These are phyloP conservation scores for Rhaphigaster nebulosa DNA, from an alignment of 2,888 invertebrate genomes.

Conservation along the genomic window DNA sequence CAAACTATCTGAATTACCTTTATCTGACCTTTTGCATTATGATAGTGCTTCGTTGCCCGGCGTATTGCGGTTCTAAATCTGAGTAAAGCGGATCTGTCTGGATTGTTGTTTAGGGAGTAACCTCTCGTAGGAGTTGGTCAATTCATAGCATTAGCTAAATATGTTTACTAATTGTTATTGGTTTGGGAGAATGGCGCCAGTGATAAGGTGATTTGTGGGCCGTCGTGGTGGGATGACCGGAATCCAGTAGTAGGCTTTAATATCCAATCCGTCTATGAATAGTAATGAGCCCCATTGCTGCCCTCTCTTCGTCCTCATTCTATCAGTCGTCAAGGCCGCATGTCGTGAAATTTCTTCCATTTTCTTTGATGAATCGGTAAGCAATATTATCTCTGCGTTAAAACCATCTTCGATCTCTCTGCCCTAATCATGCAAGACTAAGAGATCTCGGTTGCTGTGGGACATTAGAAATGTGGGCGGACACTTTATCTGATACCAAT, in stretches of 20 bases:
- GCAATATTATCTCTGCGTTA: too few species aligned
- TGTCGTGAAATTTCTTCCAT: too few species aligned
- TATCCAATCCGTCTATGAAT: slow-evolving; percentile 16
- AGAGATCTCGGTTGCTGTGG: too few species aligned
- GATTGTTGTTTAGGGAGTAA: too few species aligned
- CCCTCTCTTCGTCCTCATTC: neutral
- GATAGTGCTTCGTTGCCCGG: too few species aligned
- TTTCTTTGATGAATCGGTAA: neutral
- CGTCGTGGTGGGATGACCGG: neutral
- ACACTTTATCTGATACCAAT: too few species aligned
- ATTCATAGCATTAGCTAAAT: neutral
- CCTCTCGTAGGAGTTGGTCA: neutral
- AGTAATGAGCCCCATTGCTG: neutral
- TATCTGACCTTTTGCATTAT: too few species aligned
- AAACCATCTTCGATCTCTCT: too few species aligned
- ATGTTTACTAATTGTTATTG: slow-evolving; percentile 23
- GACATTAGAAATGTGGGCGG: too few species aligned
- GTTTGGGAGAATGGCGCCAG: neutral
- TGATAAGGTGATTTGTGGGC: slow-evolving; percentile 23
- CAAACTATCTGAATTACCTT: too few species aligned
- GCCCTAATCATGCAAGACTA: too few species aligned
- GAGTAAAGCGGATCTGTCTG: neutral
- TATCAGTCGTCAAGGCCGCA: neutral
- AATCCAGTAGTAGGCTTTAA: neutral
- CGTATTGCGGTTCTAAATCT: neutral